phyloP scores from a whole-genome alignment of 2,113 vertebrate species.

The Pseudopipra pipra region DNA sequence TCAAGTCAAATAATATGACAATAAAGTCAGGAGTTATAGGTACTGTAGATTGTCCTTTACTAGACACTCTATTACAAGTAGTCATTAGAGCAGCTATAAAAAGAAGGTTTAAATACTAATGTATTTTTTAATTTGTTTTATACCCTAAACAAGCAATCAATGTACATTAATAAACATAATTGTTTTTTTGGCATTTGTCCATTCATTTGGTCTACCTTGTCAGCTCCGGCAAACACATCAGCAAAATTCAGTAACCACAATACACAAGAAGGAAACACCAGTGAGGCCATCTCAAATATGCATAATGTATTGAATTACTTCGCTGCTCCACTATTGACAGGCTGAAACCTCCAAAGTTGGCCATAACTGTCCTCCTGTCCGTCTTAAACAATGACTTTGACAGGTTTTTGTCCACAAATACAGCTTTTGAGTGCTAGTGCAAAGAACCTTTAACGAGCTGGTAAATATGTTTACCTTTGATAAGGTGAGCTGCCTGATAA shows the following conservation, averaged over 20 bases:
- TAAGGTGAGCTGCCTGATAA: constrained; percentile 85
- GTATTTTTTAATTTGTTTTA: constrained; percentile 86
- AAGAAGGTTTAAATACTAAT: constrained; percentile 81
- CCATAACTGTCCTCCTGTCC: constrained; percentile 1
- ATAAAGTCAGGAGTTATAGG: constrained; percentile 57
- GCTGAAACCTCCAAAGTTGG: constrained; percentile 67
- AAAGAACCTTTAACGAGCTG: constrained; percentile 84
- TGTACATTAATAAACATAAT: constrained; percentile 91
- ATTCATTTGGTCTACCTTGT: constrained; percentile 78
- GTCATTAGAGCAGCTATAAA: constrained; percentile 74
- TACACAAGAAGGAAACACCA: constrained; percentile 34
- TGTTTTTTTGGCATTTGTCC: constrained; percentile 85
- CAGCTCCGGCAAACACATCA: constrained; percentile 62
- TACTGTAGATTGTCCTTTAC: constrained; percentile 67
- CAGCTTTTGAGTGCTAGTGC: constrained; percentile 78
- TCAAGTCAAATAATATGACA: constrained; percentile 68
- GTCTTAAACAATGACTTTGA: constrained; percentile 58
- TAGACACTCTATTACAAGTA: constrained; percentile 58
- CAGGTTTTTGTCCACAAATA: constrained; percentile 78
- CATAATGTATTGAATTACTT: constrained; percentile 74
- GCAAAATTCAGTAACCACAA: constrained; percentile 67
- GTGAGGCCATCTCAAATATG: constrained; percentile 63
- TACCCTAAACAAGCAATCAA: constrained; percentile 89
- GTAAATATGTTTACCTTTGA: constrained; percentile 95
- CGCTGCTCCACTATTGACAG: constrained; percentile 43